These are phyloP conservation scores for Aurelia sp. DNA, from an alignment of 30 jellyfish, hydroid and myxozoan species.

Conservation along the genomic window DNA sequence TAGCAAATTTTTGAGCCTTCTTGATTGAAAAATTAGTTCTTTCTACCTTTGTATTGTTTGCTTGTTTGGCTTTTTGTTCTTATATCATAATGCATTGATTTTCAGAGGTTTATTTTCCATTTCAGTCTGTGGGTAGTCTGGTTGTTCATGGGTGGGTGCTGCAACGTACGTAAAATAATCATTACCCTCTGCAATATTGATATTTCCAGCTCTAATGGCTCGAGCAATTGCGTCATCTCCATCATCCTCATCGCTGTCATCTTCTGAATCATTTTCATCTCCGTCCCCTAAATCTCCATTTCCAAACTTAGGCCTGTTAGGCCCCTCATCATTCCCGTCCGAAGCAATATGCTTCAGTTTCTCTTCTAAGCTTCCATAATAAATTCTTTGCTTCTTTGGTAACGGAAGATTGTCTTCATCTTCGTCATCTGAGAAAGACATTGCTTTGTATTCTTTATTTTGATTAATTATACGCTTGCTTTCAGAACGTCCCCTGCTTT, in stretches of 20 bases:
- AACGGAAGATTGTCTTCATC: slow-evolving; percentile 86
- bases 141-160: background rate
- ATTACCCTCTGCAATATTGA: slow-evolving; percentile 64
- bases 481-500: too few relatives aligned
- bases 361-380: slow-evolving; percentile 98
- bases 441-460: background rate
- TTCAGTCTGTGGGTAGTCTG: background rate
- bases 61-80: too few relatives aligned
- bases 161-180: background rate
- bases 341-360: slow-evolving; percentile 55
- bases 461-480: too few relatives aligned
- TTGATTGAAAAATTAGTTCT: too few relatives aligned
- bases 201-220: slow-evolving; percentile 77
- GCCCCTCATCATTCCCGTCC: slow-evolving; percentile 16
- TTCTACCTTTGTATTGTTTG: too few relatives aligned
- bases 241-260: slow-evolving; percentile 10
- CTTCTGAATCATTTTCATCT: slow-evolving; percentile 44
- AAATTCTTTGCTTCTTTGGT: slow-evolving; percentile 85
- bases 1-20: too few relatives aligned
- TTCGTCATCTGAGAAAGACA: slow-evolving; percentile 71
- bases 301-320: slow-evolving; percentile 12
- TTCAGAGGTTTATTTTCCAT: background rate
- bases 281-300: slow-evolving; percentile 9
- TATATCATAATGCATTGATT: too few relatives aligned
- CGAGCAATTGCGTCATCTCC: slow-evolving; percentile 57